Evolutionary conservation across 2,113 vertebrate species (phyloP).

Genomic region (Pardalotus punctatus): DNA sequence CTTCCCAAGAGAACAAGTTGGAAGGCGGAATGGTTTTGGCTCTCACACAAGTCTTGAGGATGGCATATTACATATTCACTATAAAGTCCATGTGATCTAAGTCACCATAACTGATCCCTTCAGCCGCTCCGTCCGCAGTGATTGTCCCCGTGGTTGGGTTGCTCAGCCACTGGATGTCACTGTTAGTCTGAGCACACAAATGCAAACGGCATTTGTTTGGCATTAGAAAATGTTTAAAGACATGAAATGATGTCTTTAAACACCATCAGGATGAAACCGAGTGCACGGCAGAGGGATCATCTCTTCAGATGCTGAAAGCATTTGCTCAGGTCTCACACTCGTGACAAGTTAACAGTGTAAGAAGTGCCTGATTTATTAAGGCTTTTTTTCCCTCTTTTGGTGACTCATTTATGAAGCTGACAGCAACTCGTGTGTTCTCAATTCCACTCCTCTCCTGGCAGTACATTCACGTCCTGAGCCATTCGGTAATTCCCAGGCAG

Average conservation of each 20-base stretch:
- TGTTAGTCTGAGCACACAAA: constrained; percentile 9
- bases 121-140: not conserved
- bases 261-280: not conserved
- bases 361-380: not conserved
- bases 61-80: not conserved
- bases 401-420: not conserved
- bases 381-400: not conserved
- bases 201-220: constrained; percentile 9
- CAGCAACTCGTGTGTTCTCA: not conserved
- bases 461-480: not conserved
- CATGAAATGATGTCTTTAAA: not conserved
- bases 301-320: not conserved
- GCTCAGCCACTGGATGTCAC: constrained; percentile 61
- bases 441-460: not conserved
- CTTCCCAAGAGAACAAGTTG: not conserved
- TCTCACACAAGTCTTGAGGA: not conserved
- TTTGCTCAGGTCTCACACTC: not conserved
- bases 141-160: not conserved
- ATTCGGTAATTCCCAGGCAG: not conserved
- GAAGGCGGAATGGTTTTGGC: not conserved
- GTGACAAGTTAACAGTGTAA: not conserved
- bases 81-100: not conserved
- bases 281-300: not conserved
- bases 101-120: not conserved
- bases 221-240: not conserved